Evolutionary conservation across 92 coral and sea anemone genomes (phyloP).

Genomic region (Montipora capitata): DNA sequence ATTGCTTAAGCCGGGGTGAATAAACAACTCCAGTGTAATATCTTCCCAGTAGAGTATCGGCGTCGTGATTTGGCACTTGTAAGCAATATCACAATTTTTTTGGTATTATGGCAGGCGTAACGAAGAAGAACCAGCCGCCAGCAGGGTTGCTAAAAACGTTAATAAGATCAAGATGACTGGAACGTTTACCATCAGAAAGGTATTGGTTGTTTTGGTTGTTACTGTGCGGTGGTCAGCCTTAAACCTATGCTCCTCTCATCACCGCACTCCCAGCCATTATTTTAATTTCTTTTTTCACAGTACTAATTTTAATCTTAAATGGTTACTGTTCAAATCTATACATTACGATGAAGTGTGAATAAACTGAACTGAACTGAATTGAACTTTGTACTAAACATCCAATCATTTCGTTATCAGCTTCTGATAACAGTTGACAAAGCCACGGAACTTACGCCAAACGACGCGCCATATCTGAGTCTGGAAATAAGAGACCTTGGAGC

Average conservation of each 20-base stretch:
- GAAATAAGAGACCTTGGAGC: constrained; percentile 81
- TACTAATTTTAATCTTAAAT: too few relatives aligned
- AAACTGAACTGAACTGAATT: too few relatives aligned
- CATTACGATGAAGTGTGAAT: too few relatives aligned
- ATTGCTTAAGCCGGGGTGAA: too few relatives aligned
- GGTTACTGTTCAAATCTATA: too few relatives aligned
- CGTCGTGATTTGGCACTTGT: too few relatives aligned
- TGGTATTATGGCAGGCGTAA: constrained; percentile 1
- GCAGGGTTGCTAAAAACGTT: constrained; percentile 43
- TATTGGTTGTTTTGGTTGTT: not conserved
- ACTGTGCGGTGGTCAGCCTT: too few relatives aligned
- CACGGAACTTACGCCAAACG: constrained; percentile 40
- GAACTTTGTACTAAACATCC: not conserved
- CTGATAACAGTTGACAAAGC: constrained; percentile 84
- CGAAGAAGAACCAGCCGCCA: constrained; percentile 15
- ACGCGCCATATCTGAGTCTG: constrained; percentile 84
- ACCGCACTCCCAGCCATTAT: too few relatives aligned
- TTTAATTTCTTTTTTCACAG: too few relatives aligned
- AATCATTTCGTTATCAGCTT: constrained; percentile 59
- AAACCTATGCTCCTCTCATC: too few relatives aligned
- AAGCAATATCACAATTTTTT: not conserved
- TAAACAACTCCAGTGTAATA: too few relatives aligned
- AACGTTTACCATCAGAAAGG: constrained; percentile 87
- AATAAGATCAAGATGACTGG: constrained; percentile 76
- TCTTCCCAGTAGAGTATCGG: too few relatives aligned